Conservation (phyloP, 2,113 vertebrate genomes). For the Eulemur macaco region DNA sequence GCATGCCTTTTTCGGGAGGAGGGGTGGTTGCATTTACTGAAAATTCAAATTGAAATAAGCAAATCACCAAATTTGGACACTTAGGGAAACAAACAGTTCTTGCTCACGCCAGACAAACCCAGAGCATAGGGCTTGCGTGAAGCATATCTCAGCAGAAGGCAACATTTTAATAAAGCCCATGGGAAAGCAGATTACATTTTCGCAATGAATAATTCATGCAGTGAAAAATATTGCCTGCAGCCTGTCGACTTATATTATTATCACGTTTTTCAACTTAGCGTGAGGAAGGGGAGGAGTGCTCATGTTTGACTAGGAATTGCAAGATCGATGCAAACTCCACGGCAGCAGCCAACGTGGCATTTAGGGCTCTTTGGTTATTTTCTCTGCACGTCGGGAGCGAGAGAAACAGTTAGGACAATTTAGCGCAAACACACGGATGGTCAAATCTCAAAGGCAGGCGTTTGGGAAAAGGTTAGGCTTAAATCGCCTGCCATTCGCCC, state of each 20-base stretch:
- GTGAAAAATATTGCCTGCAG: slow-evolving; percentile 78
- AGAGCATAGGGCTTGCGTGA: slow-evolving; percentile 41
- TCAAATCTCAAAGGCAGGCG: background rate
- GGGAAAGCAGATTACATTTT: slow-evolving; percentile 81
- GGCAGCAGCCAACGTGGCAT: background rate
- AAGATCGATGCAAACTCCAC: background rate
- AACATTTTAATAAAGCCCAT: slow-evolving; percentile 83
- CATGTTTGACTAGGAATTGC: slow-evolving; percentile 44
- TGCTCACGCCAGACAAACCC: slow-evolving; percentile 8
- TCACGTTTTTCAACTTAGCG: slow-evolving; percentile 64
- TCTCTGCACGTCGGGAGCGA: background rate
- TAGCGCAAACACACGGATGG: background rate
- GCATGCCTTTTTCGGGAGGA: background rate
- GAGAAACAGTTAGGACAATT: background rate
- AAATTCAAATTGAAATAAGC: slow-evolving; percentile 42
- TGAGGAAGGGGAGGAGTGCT: slow-evolving; percentile 27
- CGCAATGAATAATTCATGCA: slow-evolving; percentile 89
- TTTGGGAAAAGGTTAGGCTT: background rate
- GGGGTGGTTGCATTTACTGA: background rate
- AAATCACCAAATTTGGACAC: slow-evolving; percentile 10
- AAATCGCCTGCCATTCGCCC: background rate
- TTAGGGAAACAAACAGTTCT: slow-evolving; percentile 2
- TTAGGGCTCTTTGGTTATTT: background rate
- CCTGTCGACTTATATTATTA: slow-evolving; percentile 77
- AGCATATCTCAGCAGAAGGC: slow-evolving; percentile 78